Evolutionary conservation across 2,797 vertebrate genomes (phyloP).

Genomic region (Spinus olivaceus): DNA sequence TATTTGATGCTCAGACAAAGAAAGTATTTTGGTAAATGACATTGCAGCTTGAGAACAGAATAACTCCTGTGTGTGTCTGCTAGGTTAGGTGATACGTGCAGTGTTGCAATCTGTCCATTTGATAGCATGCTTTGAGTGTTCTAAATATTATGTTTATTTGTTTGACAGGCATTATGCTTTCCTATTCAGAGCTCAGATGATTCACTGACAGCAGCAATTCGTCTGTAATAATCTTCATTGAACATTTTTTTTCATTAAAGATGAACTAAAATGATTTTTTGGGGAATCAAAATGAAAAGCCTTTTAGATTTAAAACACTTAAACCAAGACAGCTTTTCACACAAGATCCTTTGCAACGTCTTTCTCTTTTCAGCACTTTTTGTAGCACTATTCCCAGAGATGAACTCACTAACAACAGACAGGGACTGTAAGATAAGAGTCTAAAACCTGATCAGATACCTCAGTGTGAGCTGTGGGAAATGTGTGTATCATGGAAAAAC

Average conservation of each 20-base stretch:
- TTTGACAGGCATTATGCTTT: slow-evolving; percentile 4
- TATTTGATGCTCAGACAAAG: background rate
- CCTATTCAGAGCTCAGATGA: background rate
- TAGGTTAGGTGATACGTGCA: background rate
- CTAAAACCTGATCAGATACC: slow-evolving; percentile 42
- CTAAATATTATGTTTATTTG: slow-evolving; percentile 36
- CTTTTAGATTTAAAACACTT: slow-evolving; percentile 21
- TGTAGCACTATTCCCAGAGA: background rate
- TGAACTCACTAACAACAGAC: background rate
- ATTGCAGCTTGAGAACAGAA: slow-evolving; percentile 23
- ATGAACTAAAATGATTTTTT: background rate
- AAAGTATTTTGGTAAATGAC: background rate
- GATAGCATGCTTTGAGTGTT: background rate
- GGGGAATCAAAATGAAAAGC: background rate
- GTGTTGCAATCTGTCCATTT: background rate
- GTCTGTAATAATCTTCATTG: background rate
- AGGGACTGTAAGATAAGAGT: slow-evolving; percentile 24
- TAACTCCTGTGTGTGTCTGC: background rate
- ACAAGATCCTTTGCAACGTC: background rate
- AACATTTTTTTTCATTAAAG: background rate
- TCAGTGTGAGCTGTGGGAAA: slow-evolving; percentile 43
- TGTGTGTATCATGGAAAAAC: background rate
- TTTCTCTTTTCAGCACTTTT: slow-evolving; percentile 12
- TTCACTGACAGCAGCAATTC: background rate
- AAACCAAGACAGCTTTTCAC: slow-evolving; percentile 14